Evolutionary conservation across 1,140 invertebrate species (phyloP).

Genomic region (Calliphora vicina): DNA sequence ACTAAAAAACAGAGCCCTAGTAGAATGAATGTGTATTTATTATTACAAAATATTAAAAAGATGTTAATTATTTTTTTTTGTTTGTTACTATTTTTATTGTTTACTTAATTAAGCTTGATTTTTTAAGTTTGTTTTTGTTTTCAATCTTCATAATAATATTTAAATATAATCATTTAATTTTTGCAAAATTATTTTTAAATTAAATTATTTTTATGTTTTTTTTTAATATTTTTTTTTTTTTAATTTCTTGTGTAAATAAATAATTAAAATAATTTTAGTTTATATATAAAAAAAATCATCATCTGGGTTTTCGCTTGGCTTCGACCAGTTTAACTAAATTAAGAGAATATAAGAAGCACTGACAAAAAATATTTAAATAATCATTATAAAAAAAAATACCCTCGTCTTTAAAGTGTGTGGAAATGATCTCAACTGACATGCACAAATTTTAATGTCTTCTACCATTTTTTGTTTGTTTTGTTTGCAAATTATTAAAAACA

Average conservation of each 20-base stretch:
- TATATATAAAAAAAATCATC: constrained; percentile 39
- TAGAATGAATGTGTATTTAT: not conserved
- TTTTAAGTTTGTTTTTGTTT: constrained; percentile 20
- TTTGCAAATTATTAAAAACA: not conserved
- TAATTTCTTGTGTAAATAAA: constrained; percentile 32
- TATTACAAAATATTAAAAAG: not conserved
- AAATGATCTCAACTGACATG: not conserved
- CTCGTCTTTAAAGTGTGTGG: not conserved
- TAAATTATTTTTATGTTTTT: not conserved
- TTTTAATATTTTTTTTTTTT: constrained; percentile 38
- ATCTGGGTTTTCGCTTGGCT: constrained; percentile 34
- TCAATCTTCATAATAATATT: constrained; percentile 23
- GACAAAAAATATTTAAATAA: constrained; percentile 2
- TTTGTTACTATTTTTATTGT: constrained; percentile 30
- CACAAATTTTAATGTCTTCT: not conserved
- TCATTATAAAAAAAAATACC: not conserved
- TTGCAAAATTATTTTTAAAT: constrained; percentile 29
- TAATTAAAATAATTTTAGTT: constrained; percentile 35
- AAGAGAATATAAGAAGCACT: not conserved
- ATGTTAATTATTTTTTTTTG: not conserved
- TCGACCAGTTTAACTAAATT: constrained; percentile 24
- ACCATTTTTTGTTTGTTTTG: not conserved
- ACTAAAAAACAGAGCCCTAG: constrained; percentile 22
- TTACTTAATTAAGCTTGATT: constrained; percentile 23
- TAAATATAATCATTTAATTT: constrained; percentile 7